Evolutionary conservation across 1,140 invertebrate genomes (phyloP).

Genomic region (Chionoecetes opilio): DNA sequence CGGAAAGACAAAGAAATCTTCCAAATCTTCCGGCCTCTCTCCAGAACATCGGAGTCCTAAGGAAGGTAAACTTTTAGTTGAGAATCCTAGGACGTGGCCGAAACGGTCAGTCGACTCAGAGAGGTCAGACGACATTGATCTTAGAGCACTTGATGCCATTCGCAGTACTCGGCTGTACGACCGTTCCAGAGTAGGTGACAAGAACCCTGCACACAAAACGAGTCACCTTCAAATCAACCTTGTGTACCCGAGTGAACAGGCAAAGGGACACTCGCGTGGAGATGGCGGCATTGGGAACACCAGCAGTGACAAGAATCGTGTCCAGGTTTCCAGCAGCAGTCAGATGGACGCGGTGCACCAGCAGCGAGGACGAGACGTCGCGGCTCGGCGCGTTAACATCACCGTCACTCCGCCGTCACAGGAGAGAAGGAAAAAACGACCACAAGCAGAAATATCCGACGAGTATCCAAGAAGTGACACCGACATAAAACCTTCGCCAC

Average conservation of each 20-base stretch:
- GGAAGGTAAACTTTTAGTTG: background rate
- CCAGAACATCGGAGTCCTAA: background rate
- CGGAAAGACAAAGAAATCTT: background rate
- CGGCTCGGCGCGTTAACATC: background rate
- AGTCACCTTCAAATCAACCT: conserved; percentile 68
- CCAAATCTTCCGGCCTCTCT: background rate
- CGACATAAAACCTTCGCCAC: background rate
- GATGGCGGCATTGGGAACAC: background rate
- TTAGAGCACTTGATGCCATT: conserved; percentile 59
- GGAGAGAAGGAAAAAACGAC: conserved; percentile 39
- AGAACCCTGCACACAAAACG: conserved; percentile 53
- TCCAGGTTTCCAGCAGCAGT: background rate
- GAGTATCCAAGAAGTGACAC: conserved; percentile 73
- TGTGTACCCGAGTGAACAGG: background rate
- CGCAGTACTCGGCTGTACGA: background rate
- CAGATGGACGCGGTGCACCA: background rate
- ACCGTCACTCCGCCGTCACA: background rate
- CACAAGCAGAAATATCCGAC: conserved; percentile 59
- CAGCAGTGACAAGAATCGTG: background rate
- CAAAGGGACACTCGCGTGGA: background rate
- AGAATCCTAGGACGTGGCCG: conserved; percentile 58
- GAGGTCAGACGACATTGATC: conserved; percentile 70
- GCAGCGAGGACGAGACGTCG: background rate
- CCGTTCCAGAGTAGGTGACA: background rate
- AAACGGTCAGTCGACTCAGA: conserved; percentile 50